Evolutionary conservation across 2,797 vertebrate genomes (phyloP), one percentile per base, ranked within the genome.

Genomic region (Anguilla pacifica): DNA sequence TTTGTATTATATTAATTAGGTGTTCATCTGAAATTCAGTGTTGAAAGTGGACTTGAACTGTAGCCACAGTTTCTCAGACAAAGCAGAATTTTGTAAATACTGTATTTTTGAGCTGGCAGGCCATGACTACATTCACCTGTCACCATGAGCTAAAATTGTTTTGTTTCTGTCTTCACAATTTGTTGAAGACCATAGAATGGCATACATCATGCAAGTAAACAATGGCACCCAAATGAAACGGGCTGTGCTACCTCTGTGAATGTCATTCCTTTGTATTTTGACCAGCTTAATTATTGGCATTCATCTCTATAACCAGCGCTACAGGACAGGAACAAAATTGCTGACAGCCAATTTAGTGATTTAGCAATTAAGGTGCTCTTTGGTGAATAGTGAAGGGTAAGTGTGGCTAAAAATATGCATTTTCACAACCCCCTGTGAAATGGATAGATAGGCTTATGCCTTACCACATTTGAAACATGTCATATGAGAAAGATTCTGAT

Each of bases 371-470:
- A 6, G 55, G 85, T 89, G 87, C n/a, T 43, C 6, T 61, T 85
- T 59, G 85, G 91, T 88, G 89, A 85, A 90, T 90, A 89, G 90
- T 90, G 88, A 91, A 87, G 90, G 53, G 55, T 57, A 57, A 57
- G 15, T 57, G 17, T 57, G 13, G 9, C 53, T 13, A 55, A 55
- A 55, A 55, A 55, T 55, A 55, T 55, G 13, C 13, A 55, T 43
- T 43, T 43, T 43, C 39, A 43, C 39, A 43, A 43, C 11, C 55
- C 13, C 11, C 11, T 57, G 55, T 57, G 13, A 57, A 57, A 57
- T 57, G 11, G 11, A 53, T 53, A 53, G 11, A 7, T 53, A 53
- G 51, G 11, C 39, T 43, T 53, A 11, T 11, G 11, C 51, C 11
- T 7, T 53, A 53, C 51, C 6, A 11, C 55, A 13, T 13, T 17